Evolutionary conservation across 2,888 invertebrate species (phyloP).

Genomic region (Philereme transversata): DNA sequence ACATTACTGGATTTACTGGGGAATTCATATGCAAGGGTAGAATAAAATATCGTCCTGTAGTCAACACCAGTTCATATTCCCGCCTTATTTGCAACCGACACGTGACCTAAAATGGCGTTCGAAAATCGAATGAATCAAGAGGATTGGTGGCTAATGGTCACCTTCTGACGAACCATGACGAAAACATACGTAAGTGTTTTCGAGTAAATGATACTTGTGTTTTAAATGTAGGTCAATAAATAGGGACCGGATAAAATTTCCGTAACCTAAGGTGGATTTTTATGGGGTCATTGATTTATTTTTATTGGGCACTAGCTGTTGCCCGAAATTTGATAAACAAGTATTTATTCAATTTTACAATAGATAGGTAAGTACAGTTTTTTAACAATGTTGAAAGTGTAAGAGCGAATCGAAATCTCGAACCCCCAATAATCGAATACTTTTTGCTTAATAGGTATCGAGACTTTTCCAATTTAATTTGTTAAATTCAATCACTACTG

Average conservation of each 20-base stretch:
- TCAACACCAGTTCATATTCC: conserved; percentile 41
- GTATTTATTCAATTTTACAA: no score
- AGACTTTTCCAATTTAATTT: conserved; percentile 68
- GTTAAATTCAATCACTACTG: conserved; percentile 47
- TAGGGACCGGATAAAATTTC: conserved; percentile 3
- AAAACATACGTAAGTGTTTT: conserved; percentile 25
- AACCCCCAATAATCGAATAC: conserved; percentile 50
- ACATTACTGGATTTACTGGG: no score
- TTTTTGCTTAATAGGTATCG: conserved; percentile 61
- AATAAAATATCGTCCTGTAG: conserved; percentile 47
- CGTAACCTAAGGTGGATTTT: background rate
- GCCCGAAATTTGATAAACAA: no score
- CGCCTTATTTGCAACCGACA: conserved; percentile 64
- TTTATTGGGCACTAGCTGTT: no score
- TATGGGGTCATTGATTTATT: background rate
- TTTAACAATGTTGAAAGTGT: conserved; percentile 54
- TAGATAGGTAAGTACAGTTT: no score
- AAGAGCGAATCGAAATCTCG: conserved; percentile 75
- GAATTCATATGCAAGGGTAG: background rate
- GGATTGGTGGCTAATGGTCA: conserved; percentile 72
- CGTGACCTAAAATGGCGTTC: conserved; percentile 76
- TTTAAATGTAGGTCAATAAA: conserved; percentile 45
- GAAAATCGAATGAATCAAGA: conserved; percentile 77
- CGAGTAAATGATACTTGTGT: conserved; percentile 8
- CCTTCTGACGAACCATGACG: conserved; percentile 46